Evolutionary conservation across 1,140 invertebrate species (phyloP).

Genomic region (Yoshiicerus persimilis): DNA sequence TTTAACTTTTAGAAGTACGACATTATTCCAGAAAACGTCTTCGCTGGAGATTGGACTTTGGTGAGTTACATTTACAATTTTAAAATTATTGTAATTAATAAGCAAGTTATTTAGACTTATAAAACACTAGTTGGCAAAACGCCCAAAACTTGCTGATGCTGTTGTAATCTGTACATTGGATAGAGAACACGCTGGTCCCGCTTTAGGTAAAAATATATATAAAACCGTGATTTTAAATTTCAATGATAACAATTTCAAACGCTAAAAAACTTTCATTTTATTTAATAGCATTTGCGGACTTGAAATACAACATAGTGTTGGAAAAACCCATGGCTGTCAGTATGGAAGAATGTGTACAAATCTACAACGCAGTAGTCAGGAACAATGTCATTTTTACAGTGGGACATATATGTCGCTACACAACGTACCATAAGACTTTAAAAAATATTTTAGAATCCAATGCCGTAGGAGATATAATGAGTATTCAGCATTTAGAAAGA

Average conservation of each 20-base stretch:
- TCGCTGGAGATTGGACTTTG: neutral
- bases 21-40: conserved; percentile 29
- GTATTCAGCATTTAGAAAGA: conserved; percentile 58
- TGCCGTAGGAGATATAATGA: conserved; percentile 52
- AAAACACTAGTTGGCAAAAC: conserved; percentile 49
- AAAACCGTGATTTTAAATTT: no score
- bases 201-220: conserved; percentile 51
- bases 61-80: neutral
- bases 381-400: conserved; percentile 55
- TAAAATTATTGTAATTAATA: neutral
- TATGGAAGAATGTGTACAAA: conserved; percentile 55
- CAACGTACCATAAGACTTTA: neutral
- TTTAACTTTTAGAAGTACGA: neutral
- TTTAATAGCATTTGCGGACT: conserved; percentile 53
- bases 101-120: neutral
- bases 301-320: conserved; percentile 58
- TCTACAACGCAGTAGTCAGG: conserved; percentile 53
- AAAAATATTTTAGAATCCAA: conserved; percentile 34
- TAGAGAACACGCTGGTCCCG: conserved; percentile 55
- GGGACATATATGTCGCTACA: conserved; percentile 57
- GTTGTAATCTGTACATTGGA: conserved; percentile 57
- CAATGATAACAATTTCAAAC: no score
- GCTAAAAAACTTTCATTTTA: neutral
- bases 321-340: conserved; percentile 60
- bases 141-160: conserved; percentile 55